A percentile compares a stretch with the other conserved stretches of the same genome.
These are phyloP conservation scores for Mesorhabditis spiculigera DNA, from an alignment of 2,888 invertebrate genomes.

Conservation along the genomic window DNA sequence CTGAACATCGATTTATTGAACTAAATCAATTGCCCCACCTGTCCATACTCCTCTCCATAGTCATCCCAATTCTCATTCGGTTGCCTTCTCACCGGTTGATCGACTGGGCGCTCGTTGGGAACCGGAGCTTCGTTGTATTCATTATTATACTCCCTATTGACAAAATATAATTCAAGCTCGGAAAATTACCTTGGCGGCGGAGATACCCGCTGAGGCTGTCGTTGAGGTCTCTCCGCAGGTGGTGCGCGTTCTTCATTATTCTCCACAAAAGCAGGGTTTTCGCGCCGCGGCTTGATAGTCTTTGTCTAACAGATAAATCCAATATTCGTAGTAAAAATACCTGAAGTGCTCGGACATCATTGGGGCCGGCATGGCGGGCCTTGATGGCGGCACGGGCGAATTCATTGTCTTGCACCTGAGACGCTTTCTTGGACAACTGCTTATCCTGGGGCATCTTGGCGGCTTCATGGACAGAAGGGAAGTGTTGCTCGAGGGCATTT, in stretches of 20 bases:
- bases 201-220: no score
- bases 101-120: no score
- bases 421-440: neutral
- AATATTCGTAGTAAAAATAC: neutral
- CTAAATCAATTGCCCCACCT: no score
- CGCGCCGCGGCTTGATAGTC: neutral
- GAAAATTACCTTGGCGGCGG: no score
- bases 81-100: no score
- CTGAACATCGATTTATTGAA: no score
- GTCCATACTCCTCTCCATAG: no score
- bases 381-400: slow-evolving; percentile 32
- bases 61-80: no score
- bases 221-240: no score
- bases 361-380: slow-evolving; percentile 30
- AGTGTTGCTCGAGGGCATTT: slow-evolving; percentile 37
- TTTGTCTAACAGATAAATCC: neutral
- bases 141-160: no score
- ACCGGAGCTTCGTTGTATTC: no score
- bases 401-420: slow-evolving; percentile 21
- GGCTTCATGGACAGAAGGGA: slow-evolving; percentile 35
- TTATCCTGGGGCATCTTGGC: slow-evolving; percentile 34
- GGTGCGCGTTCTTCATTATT: neutral
- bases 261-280: neutral
- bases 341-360: slow-evolving; percentile 25
- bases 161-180: no score